Conservation (phyloP, 2,113 vertebrate species). For the Cepphus grylle region DNA sequence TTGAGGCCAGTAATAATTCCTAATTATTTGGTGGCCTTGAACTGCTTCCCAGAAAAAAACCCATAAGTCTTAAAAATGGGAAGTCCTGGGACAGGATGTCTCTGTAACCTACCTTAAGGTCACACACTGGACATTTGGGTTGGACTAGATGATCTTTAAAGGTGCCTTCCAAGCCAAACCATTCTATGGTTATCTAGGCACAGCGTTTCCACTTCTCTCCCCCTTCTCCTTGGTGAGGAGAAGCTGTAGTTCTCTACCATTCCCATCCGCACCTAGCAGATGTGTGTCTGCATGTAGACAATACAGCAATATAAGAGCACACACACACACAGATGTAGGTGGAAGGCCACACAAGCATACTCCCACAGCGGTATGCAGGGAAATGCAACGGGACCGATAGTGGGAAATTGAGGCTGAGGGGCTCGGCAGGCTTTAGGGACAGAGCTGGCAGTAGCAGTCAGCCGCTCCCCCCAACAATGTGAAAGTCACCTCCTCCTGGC, state of each 20-base stretch:
- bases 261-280: background rate
- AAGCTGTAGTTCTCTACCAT: background rate
- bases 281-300: background rate
- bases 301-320: background rate
- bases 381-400: background rate
- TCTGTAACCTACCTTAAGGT: background rate
- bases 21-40: background rate
- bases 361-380: background rate
- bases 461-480: rapidly evolving
- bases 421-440: background rate
- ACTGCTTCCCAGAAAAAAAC: background rate
- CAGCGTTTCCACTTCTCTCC: background rate
- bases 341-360: background rate
- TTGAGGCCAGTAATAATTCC: background rate
- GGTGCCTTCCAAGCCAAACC: background rate
- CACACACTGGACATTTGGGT: background rate
- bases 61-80: background rate
- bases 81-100: background rate
- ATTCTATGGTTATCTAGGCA: background rate
- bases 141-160: background rate
- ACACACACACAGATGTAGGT: rapidly evolving
- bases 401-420: background rate
- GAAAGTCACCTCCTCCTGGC: background rate
- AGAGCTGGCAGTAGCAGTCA: background rate
- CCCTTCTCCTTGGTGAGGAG: background rate